Conservation (phyloP, 2,797 vertebrate genomes). For the Malacoctenus gilli region DNA sequence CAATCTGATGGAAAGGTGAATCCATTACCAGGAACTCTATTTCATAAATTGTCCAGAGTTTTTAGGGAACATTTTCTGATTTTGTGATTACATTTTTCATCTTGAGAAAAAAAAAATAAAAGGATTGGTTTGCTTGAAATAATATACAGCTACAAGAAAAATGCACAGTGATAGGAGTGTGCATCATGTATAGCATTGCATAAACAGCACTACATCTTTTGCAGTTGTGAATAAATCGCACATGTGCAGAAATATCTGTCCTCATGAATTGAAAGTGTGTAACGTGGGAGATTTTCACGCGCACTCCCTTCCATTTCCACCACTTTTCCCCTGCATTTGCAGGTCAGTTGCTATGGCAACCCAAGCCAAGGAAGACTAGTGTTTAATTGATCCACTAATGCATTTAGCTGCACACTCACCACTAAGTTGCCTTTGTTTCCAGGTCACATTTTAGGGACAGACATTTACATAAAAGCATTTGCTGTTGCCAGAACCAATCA, state of each 20-base stretch:
- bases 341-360: conserved; percentile 92
- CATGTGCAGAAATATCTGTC: conserved; percentile 19
- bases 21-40: too few relatives aligned
- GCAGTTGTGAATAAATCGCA: conserved; percentile 9
- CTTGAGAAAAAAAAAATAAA: too few relatives aligned
- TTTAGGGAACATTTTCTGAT: too few relatives aligned
- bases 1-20: too few relatives aligned
- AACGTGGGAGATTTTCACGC: conserved; percentile 70
- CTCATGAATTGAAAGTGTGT: conserved; percentile 51
- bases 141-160: too few relatives aligned
- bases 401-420: conserved; percentile 91
- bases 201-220: background rate
- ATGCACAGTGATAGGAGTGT: background rate
- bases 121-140: too few relatives aligned
- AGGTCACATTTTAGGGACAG: conserved; percentile 93
- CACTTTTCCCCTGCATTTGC: conserved; percentile 71
- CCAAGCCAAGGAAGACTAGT: conserved; percentile 85
- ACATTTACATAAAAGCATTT: conserved; percentile 97
- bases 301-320: conserved; percentile 78
- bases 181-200: too few relatives aligned
- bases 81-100: too few relatives aligned
- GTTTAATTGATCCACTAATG: conserved; percentile 99
- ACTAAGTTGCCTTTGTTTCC: conserved; percentile 96
- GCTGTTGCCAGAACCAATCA: conserved; percentile 91
- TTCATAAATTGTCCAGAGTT: too few relatives aligned